Percentiles rank a stretch among this genome's conserved stretches.
These are phyloP conservation scores for Poecile montanus DNA, from an alignment of 2,797 vertebrate species.

Conservation along the genomic window DNA sequence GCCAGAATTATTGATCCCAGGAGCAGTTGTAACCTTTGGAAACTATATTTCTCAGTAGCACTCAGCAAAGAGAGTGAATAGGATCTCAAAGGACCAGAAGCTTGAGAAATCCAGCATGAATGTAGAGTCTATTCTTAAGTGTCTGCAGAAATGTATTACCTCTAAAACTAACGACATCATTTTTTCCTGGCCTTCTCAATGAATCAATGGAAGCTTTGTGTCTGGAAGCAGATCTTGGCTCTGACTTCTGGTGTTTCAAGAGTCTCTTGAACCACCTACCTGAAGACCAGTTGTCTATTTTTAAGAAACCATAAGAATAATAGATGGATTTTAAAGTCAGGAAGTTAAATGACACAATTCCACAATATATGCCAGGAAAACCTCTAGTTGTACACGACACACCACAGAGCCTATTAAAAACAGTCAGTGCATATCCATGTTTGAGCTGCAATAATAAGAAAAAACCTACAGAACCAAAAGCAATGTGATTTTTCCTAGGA, in stretches of 20 bases:
- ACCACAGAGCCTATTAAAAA: not conserved
- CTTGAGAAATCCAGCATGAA: not conserved
- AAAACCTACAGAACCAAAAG: not conserved
- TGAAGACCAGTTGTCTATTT: not conserved
- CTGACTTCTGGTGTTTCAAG: not conserved
- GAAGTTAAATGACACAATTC: not conserved
- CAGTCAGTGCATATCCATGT: not conserved
- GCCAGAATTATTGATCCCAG: slow-evolving; percentile 30
- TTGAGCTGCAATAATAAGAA: not conserved
- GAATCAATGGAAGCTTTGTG: not conserved
- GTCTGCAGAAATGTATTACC: not conserved
- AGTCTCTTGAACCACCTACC: not conserved
- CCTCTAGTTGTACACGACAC: not conserved
- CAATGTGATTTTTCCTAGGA: not conserved
- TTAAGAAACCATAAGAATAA: not conserved
- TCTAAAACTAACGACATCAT: not conserved
- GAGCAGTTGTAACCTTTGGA: not conserved
- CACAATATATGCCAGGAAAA: not conserved
- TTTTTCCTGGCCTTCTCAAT: not conserved
- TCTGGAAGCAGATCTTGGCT: not conserved
- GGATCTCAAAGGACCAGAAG: not conserved
- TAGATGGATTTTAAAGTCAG: not conserved
- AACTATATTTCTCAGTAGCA: not conserved
- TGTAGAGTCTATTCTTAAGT: not conserved
- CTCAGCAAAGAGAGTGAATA: not conserved